Base-by-base conservation (phyloP, 2,113 vertebrate genomes). In the Sminthopsis crassicaudata region DNA sequence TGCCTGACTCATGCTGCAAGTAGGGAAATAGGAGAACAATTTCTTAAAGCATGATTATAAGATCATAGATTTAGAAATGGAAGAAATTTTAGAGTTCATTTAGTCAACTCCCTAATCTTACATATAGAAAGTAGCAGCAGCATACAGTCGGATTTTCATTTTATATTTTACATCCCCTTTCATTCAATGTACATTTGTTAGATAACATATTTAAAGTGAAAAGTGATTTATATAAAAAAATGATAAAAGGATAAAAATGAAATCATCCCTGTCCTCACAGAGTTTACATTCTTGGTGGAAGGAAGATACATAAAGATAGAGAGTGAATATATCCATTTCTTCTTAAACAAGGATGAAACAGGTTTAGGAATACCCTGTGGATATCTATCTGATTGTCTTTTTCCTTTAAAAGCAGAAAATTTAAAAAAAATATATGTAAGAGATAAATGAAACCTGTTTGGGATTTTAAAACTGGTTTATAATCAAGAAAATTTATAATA, bases 51-150 rank as follows among this genome's bases (percentile, higher is more conserved):
- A 16, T 84, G n/a, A 42, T 84, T 84, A 84, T n/a, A 42, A 7
- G n/a, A 88, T 96, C 54, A 46, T 36, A 36, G 30, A 16, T 95
- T 94, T 60, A 92, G 92, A 93, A 36, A 91, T 54, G 0, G 26
- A 95, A 48, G 42, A 93, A 16, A 51, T 55, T 52, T 11, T 55
- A 67, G 84, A 93, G 67, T 52, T 76, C 60, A 93, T 93, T 53
- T 89, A 91, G 89, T 95, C 60, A 55, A 51, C 4, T 0, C 90
- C 46, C 54, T 94, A 23, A 8, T 46, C 90, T 92, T 92, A 94
- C 24, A 54, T 67, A 54, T 55, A 27, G 76, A 53, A 91, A 42
- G 25, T 88, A 42, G 42, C 67, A 42, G n/a, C 16, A 42, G 19
- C 36, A 42, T 42, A 42, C 12, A 67, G 14, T 67, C 16, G 60